Base-by-base conservation (phyloP, 2,888 invertebrate genomes). In the Agrochola macilenta region DNA sequence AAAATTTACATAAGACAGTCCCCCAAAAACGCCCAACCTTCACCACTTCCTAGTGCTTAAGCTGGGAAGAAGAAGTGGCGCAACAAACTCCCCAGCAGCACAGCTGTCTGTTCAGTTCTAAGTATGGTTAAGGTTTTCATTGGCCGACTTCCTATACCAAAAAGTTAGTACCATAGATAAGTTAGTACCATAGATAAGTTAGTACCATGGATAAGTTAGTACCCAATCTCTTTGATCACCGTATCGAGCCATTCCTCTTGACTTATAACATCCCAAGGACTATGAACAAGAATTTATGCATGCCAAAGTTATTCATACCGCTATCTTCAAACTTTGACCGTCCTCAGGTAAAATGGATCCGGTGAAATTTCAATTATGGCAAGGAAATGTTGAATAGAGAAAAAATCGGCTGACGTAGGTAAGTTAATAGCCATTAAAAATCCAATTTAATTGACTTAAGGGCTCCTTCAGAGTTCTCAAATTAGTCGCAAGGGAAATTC, bases 271-370 rank as follows among this genome's bases (percentile, higher is more conserved):
- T 78, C 54, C 9, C 69, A 17, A 78, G 78, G 61, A 82, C 68
- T 54, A 78, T 64, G 86, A 82, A 73, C 65, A 74, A 61, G 78
- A 85, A 85, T 82, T 84, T 82, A 84, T 82, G 69, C 69, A 84
- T 86, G 78, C 69, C n/a, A 66, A 84, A 85, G 86, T 84, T 86
- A 86, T 82, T 86, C 83, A 86, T 86, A 70, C 72, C 63, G 78
- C 65, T 78, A 78, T 78, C 72, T 75, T 85, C 66, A 73, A 84
- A 84, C 78, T 84, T 84, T 78, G 66, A 74, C 86, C 86, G 66
- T 73, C 9, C 35, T 68, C 78, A 85, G 86, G 83, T 82, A 78
- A 58, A 85, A 84, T 78, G 66, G 86, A 78, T 82, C 64, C 83
- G 46, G 65, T 78, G 75, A 82, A 84, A 86, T 84, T 84, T 84